Evolutionary conservation across 2,797 vertebrate genomes (phyloP), one percentile per base, ranked within the genome.

Genomic region (Geotrypetes seraphini): DNA sequence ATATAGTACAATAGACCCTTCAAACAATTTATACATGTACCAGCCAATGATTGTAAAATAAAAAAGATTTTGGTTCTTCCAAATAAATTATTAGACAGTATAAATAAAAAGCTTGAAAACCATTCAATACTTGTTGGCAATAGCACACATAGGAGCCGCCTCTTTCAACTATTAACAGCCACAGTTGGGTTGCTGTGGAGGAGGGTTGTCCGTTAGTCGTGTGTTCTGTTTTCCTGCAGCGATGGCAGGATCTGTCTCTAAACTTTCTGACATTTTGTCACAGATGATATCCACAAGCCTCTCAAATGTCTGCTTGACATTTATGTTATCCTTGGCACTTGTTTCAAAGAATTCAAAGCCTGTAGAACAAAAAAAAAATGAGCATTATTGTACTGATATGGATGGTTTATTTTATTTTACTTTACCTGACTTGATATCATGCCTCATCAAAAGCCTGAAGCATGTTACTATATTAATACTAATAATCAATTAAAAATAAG

Each of bases 311-410:
- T 99, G 94, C 85, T 95, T 94, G 69, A 98, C 86, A 1, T 97
- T 97, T 60, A 97, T 50, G 76, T 97, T 95, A 71, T 97, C 93
- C 72, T 97, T 97, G 68, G 93, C 92, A 25, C 96, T 99, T 31
- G 93, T 90, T 81, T 97, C 93, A 42, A 96, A 97, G 79, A 97
- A 99, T 57, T 96, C 93, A 57, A 99, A 97, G 38, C 95, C 96
- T 97, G 55, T 25, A 58, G 55, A 19, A 50, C 45, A 74, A 59
- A 65, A 21, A 65, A 37, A 59, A 7, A 55, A 35, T 29, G 51
- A 0, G 1, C 6, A 36, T 30, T 21, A 33, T 2, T 16, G 33
- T 71, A n/a, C n/a, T n/a, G n/a, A n/a, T n/a, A n/a, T n/a, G n/a
- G n/a, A n/a, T n/a, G n/a, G n/a, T n/a, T n/a, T n/a, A n/a, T n/a